Conservation (phyloP, 2,888 invertebrate genomes). For the Colostygia pectinataria region DNA sequence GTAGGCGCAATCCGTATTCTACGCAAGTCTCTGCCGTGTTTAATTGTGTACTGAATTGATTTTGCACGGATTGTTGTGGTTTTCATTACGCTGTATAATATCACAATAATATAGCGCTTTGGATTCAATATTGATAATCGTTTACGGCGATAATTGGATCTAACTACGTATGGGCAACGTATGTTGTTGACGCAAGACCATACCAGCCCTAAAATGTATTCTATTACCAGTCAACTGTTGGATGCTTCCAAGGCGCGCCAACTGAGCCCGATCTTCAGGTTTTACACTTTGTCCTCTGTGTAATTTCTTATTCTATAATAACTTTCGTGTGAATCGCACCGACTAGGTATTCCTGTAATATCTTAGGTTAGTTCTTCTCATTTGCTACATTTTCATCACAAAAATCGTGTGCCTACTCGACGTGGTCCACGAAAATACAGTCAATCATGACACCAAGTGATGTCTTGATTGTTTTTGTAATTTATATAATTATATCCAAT, state of each 20-base stretch:
- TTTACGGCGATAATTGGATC: slow-evolving; percentile 4
- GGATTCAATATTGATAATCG: slow-evolving; percentile 3
- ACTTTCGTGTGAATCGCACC: too few relatives aligned
- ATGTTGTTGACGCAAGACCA: background rate
- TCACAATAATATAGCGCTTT: slow-evolving; percentile 8
- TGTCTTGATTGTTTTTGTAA: slow-evolving; percentile 16
- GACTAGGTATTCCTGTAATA: too few relatives aligned
- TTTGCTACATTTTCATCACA: slow-evolving; percentile 2
- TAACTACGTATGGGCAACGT: background rate
- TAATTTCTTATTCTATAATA: too few relatives aligned
- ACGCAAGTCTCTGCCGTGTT: slow-evolving; percentile 17
- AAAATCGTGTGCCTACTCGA: background rate
- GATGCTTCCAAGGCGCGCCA: too few relatives aligned
- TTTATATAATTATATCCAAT: slow-evolving; percentile 25
- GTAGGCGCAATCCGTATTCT: slow-evolving; percentile 16
- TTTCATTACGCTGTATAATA: slow-evolving; percentile 4
- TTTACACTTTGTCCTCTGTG: too few relatives aligned
- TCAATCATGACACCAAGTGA: slow-evolving; percentile 1
- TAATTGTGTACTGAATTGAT: slow-evolving; percentile 17
- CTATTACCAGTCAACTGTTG: too few relatives aligned
- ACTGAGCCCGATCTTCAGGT: too few relatives aligned
- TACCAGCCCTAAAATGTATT: background rate
- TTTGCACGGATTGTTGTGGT: slow-evolving; percentile 15
- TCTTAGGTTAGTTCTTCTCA: too few relatives aligned
- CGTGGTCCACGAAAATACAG: slow-evolving; percentile 2